Evolutionary conservation across 2,797 vertebrate species (phyloP).

Genomic region (Vultur gryphus): DNA sequence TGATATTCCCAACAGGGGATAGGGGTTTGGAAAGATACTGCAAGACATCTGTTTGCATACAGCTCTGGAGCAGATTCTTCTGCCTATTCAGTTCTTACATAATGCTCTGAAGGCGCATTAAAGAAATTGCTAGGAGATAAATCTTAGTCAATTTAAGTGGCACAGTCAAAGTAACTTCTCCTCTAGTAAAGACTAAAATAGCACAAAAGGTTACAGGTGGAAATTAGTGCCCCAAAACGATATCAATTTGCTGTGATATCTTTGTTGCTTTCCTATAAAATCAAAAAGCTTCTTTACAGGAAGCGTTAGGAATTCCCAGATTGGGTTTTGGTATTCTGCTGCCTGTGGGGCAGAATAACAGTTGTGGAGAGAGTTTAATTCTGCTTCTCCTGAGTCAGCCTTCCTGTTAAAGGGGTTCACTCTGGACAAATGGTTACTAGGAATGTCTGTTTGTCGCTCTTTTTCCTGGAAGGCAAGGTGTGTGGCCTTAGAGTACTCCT

Average conservation of each 20-base stretch:
- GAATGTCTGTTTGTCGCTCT: not conserved
- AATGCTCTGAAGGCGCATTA: not conserved
- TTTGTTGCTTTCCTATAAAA: not conserved
- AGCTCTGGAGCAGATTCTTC: not conserved
- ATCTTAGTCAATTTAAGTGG: constrained; percentile 10
- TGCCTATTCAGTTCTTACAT: not conserved
- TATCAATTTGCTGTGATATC: not conserved
- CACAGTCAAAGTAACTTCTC: not conserved
- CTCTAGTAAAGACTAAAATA: not conserved
- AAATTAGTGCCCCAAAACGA: not conserved
- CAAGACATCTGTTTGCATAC: not conserved
- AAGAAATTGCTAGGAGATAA: not conserved
- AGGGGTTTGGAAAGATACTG: not conserved
- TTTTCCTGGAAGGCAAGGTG: not conserved
- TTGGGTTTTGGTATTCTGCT: not conserved
- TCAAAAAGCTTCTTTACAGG: not conserved
- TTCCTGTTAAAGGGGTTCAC: not conserved
- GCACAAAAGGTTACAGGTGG: not conserved
- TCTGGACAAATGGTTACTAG: not conserved
- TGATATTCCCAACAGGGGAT: not conserved
- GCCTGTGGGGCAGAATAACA: not conserved
- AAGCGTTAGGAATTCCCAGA: not conserved
- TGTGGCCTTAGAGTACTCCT: not conserved
- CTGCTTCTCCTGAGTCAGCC: not conserved
- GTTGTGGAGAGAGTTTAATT: not conserved